Evolutionary conservation across 2,888 invertebrate genomes (phyloP), one percentile per base, ranked within the genome.

Genomic region (Plebejus argus): DNA sequence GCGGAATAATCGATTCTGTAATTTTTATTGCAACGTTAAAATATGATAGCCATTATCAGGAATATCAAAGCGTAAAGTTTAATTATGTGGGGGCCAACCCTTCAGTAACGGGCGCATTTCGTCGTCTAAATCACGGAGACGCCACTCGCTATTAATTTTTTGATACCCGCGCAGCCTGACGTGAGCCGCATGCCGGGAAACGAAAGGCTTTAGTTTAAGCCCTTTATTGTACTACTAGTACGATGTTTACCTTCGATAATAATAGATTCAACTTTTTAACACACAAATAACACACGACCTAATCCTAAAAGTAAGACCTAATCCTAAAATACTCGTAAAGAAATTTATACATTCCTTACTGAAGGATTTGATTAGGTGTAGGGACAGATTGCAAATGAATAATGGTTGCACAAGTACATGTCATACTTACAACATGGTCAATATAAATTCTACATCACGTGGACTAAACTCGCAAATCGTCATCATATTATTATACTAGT

Each of bases 81-180:
- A 90, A 91, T 91, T 88, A 89, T 87, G 86, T 88, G 84, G 87
- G 90, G 90, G 85, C 83, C 86, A 84, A 85, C 91, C 91, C 90
- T 90, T 83, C 88, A 90, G 89, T 92, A 91, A 91, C 91, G 92
- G 90, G 91, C 90, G 87, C 91, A 90, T 91, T 89, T 90, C 86
- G 87, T 86, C 86, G 86, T 88, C 89, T 89, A 89, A 91, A 91
- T 91, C 90, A 89, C 89, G 85, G 82, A 85, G 85, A 88, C 87
- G 88, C 88, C 91, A 90, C 87, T 91, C 88, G 90, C 90, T 89
- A 92, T 91, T 92, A 92, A 90, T 91, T 91, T 91, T 91, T 91
- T 85, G 82, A 84, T 83, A 81, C 82, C 71, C 80, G 83, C 84
- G 49, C 70, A 23, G 56, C 70, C 20, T 77, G 39, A 77, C 77